These are phyloP conservation scores for Drosophila prosaltans DNA, from an alignment of 1,140 invertebrate species.

Conservation along the genomic window DNA sequence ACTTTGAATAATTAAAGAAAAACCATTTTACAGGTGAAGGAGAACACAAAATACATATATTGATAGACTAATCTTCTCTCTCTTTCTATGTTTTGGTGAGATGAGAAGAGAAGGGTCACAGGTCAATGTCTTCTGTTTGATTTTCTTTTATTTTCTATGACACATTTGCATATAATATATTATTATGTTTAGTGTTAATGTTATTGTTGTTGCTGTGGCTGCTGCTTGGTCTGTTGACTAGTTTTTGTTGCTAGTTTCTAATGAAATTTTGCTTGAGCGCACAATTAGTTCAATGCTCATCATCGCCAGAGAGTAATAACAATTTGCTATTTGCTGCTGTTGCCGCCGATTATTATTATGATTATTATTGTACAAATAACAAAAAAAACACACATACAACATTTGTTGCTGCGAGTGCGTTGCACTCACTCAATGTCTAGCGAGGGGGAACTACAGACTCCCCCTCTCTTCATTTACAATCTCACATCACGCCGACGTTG, in stretches of 20 bases:
- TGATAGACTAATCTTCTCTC: background rate
- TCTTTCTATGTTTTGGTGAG: background rate
- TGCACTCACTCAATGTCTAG: slow-evolving; percentile 50
- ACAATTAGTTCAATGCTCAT: slow-evolving; percentile 78
- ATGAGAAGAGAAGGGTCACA: slow-evolving; percentile 19
- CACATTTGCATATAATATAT: slow-evolving; percentile 43
- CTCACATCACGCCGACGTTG: slow-evolving; percentile 17
- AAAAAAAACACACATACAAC: slow-evolving; percentile 16
- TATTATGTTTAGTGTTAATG: background rate
- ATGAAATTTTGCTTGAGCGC: slow-evolving; percentile 67
- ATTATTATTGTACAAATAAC: slow-evolving; percentile 49
- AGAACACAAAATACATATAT: background rate
- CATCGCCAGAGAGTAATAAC: slow-evolving; percentile 53
- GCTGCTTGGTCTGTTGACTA: slow-evolving; percentile 24
- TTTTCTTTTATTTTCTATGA: slow-evolving; percentile 10
- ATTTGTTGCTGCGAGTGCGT: slow-evolving; percentile 46
- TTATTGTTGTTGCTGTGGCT: background rate
- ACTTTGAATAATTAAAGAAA: slow-evolving; percentile 44
- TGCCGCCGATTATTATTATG: slow-evolving; percentile 45
- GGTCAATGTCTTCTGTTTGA: slow-evolving; percentile 52
- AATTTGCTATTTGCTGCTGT: slow-evolving; percentile 54
- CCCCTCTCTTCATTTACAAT: slow-evolving; percentile 6
- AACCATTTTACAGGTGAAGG: slow-evolving; percentile 1
- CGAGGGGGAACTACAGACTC: slow-evolving; percentile 21
- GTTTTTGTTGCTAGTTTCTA: slow-evolving; percentile 29